phyloP scores from a whole-genome alignment of 2,797 vertebrate species.

The Eleutherodactylus coqui region DNA sequence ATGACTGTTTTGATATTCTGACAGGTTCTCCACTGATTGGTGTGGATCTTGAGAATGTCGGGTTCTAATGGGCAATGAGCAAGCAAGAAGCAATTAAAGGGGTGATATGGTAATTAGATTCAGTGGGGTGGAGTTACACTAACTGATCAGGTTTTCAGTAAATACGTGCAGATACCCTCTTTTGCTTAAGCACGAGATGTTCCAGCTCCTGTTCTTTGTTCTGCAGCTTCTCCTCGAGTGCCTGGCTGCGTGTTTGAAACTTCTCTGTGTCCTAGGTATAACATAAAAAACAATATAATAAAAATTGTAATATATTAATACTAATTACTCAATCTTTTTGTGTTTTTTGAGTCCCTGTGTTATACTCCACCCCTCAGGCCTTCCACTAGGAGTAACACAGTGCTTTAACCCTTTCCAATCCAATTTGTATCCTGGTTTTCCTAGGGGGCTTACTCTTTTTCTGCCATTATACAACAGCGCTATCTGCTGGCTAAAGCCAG shows the following conservation, averaged over 20 bases:
- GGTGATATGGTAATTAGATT: background rate
- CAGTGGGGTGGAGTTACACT: background rate
- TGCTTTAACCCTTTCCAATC: no score
- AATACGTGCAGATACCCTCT: slow-evolving; percentile 72
- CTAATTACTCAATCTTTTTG: no score
- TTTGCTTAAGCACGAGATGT: slow-evolving; percentile 84
- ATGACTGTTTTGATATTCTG: no score
- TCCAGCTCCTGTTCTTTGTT: slow-evolving; percentile 89
- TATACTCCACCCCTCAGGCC: no score
- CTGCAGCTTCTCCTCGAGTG: slow-evolving; percentile 82
- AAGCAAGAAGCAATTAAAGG: background rate
- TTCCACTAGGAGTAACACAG: no score
- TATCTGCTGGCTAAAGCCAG: no score
- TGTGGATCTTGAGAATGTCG: no score
- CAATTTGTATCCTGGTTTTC: no score
- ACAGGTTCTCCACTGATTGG: no score
- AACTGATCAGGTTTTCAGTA: background rate
- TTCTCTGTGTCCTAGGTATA: slow-evolving; percentile 82
- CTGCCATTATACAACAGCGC: no score
- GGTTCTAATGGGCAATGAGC: background rate
- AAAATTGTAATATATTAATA: background rate
- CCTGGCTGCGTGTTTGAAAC: slow-evolving; percentile 83
- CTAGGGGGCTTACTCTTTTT: no score
- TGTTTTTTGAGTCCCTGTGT: no score
- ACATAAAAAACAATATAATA: slow-evolving; percentile 17